Conservation (phyloP, 2,888 invertebrate genomes). For the Amblyteles armatorius region DNA sequence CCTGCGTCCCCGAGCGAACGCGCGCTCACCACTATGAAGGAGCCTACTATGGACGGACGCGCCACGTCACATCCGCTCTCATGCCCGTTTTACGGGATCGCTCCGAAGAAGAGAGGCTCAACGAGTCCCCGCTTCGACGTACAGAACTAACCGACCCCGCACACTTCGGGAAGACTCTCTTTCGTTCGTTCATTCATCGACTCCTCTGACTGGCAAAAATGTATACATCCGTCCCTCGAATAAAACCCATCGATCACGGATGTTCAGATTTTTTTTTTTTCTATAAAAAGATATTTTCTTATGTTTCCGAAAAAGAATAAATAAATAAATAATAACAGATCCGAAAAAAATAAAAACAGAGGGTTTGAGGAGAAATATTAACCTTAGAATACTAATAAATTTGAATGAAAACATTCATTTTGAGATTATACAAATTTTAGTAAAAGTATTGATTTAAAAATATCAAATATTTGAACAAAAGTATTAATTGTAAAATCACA, state of each 20-base stretch:
- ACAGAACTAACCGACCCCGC: constrained; percentile 14
- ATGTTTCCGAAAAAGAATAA: no score
- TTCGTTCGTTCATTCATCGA: constrained; percentile 6
- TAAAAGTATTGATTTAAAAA: no score
- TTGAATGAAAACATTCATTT: no score
- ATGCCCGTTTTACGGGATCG: constrained; percentile 61
- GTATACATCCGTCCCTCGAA: not conserved
- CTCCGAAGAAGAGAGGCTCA: constrained; percentile 33
- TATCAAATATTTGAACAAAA: no score
- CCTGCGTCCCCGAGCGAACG: constrained; percentile 38
- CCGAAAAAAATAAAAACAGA: no score
- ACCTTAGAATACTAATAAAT: no score
- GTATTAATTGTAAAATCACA: no score
- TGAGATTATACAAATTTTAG: no score
- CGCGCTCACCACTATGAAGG: constrained; percentile 45
- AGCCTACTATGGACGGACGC: constrained; percentile 48
- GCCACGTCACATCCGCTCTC: constrained; percentile 74
- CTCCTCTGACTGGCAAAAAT: no score
- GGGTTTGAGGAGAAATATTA: no score
- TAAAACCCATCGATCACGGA: not conserved
- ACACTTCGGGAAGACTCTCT: constrained; percentile 12
- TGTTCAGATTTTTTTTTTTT: not conserved
- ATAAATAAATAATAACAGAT: no score
- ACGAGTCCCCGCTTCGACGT: constrained; percentile 11
- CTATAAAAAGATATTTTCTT: no score